Evolutionary conservation across 2,113 vertebrate species (phyloP).

Genomic region (Malurus melanocephalus): DNA sequence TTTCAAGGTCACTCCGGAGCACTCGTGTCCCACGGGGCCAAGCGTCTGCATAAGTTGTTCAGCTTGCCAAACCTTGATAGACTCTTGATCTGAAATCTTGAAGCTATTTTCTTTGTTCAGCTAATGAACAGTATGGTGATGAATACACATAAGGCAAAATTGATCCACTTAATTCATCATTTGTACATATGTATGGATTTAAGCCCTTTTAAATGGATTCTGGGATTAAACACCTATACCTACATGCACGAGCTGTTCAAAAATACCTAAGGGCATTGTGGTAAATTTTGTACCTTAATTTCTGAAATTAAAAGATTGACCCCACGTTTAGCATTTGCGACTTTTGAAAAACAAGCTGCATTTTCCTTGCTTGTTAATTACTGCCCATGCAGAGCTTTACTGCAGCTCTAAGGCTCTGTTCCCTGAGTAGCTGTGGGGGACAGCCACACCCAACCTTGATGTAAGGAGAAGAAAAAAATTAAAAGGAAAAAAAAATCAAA

Average conservation of each 20-base stretch:
- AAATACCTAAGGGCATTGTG: slow-evolving; percentile 19
- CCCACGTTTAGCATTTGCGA: neutral
- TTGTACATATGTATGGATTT: slow-evolving; percentile 70
- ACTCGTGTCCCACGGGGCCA: neutral
- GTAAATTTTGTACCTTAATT: neutral
- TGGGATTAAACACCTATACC: slow-evolving; percentile 56
- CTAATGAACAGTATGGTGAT: slow-evolving; percentile 71
- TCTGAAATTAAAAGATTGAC: slow-evolving; percentile 7
- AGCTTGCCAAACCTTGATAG: slow-evolving; percentile 66
- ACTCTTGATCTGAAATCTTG: slow-evolving; percentile 63
- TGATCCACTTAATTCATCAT: slow-evolving; percentile 73
- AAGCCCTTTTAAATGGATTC: slow-evolving; percentile 64
- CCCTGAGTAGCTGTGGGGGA: neutral
- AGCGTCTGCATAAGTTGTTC: slow-evolving; percentile 37
- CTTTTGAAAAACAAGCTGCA: neutral
- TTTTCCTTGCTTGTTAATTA: neutral
- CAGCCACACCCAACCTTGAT: neutral
- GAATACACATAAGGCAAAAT: slow-evolving; percentile 71
- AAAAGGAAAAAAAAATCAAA: neutral
- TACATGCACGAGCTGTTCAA: neutral
- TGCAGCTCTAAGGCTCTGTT: neutral
- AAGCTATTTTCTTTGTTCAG: slow-evolving; percentile 71
- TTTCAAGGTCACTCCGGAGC: slow-evolving; percentile 36
- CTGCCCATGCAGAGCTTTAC: neutral
- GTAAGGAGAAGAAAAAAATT: neutral